These are phyloP conservation scores for Priocnemis perturbator DNA, from an alignment of 2,888 invertebrate species.

Conservation along the genomic window DNA sequence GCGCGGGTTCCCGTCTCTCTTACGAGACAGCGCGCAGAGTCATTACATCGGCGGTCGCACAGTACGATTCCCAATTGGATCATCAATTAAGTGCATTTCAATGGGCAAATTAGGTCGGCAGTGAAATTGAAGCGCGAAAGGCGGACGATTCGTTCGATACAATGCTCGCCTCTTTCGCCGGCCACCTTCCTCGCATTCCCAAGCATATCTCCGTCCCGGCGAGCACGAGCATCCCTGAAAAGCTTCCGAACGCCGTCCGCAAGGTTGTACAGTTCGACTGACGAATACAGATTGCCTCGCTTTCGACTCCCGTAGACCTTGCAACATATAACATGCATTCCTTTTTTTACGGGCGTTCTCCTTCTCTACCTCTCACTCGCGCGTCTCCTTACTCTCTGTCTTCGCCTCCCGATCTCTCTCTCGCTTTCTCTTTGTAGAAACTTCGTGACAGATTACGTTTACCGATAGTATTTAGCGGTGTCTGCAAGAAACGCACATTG, in stretches of 20 bases:
- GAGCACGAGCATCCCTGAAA: slow-evolving; percentile 31
- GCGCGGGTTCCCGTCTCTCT: background rate
- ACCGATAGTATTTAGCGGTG: too few relatives aligned
- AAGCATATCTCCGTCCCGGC: too few relatives aligned
- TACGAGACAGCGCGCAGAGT: slow-evolving; percentile 3
- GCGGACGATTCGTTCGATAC: slow-evolving; percentile 4
- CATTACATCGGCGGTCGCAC: slow-evolving; percentile 6
- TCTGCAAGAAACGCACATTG: too few relatives aligned
- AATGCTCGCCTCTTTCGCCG: background rate
- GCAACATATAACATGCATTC: slow-evolving; percentile 10
- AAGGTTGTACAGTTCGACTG: slow-evolving; percentile 35
- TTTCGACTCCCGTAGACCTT: slow-evolving; percentile 30
- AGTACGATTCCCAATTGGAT: slow-evolving; percentile 9
- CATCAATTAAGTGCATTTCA: slow-evolving; percentile 37
- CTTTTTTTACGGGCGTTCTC: too few relatives aligned
- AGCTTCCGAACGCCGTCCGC: slow-evolving; percentile 44
- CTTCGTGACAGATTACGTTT: too few relatives aligned
- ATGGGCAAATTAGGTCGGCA: slow-evolving; percentile 41
- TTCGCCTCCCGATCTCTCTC: background rate
- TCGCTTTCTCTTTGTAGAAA: background rate
- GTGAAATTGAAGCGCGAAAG: slow-evolving; percentile 30
- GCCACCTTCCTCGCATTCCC: slow-evolving; percentile 11
- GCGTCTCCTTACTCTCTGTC: background rate
- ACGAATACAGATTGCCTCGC: slow-evolving; percentile 35
- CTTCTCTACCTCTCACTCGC: slow-evolving; percentile 8